phyloP scores from a whole-genome alignment of 2,797 vertebrate species.

The Petrocephalus sullivani region DNA sequence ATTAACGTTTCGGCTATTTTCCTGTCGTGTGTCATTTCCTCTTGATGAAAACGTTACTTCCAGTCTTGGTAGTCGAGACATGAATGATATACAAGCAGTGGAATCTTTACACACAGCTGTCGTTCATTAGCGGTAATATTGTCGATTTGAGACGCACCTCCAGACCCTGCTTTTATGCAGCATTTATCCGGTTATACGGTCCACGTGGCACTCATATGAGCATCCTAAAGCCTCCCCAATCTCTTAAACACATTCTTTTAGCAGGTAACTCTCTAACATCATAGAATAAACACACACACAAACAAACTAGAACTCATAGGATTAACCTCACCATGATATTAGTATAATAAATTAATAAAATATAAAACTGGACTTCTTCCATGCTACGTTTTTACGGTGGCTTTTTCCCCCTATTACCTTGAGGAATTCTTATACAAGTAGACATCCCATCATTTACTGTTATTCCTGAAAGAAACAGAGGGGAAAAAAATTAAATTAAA shows the following conservation, averaged over 20 bases:
- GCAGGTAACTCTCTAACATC: neutral
- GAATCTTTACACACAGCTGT: slow-evolving; percentile 83
- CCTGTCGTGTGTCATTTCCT: slow-evolving; percentile 2
- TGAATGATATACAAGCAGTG: slow-evolving; percentile 49
- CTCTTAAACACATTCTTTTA: neutral
- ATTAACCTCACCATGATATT: neutral
- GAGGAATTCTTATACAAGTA: neutral
- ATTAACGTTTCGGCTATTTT: neutral
- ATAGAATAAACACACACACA: neutral
- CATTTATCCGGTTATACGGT: slow-evolving; percentile 64
- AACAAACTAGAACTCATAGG: neutral
- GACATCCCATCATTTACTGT: neutral
- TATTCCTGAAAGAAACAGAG: neutral
- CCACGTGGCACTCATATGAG: neutral
- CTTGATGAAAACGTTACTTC: slow-evolving; percentile 16
- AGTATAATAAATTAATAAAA: neutral
- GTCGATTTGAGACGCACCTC: slow-evolving; percentile 72
- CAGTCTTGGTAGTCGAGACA: neutral
- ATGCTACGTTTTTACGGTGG: neutral
- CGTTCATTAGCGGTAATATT: slow-evolving; percentile 85
- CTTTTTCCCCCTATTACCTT: neutral
- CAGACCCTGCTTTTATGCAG: slow-evolving; percentile 70
- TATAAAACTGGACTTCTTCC: neutral
- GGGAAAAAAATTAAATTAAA: neutral
- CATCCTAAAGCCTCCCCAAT: neutral